Evolutionary conservation across 2,888 invertebrate species (phyloP).

Genomic region (Baronia brevicornis): DNA sequence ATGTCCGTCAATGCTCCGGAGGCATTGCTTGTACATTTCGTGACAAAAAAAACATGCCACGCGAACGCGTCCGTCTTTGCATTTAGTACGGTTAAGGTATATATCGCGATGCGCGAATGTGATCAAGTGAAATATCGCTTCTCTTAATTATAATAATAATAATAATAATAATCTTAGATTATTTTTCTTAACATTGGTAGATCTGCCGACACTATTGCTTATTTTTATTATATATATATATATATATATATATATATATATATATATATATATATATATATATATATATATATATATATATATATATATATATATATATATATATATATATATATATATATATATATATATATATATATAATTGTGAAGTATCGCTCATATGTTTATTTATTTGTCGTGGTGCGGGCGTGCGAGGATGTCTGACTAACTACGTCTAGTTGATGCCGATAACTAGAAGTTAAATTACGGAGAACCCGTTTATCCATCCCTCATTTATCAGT

Average conservation of each 20-base stretch:
- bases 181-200: conserved; percentile 48
- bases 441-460: no score
- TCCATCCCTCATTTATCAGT: no score
- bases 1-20: conserved; percentile 52
- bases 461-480: no score
- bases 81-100: conserved; percentile 49
- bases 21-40: conserved; percentile 58
- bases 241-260: no score
- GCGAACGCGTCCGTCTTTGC: conserved; percentile 39
- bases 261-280: no score
- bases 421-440: no score
- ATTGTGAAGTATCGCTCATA: conserved; percentile 35
- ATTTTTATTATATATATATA: conserved; percentile 42
- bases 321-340: no score
- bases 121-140: conserved; percentile 59
- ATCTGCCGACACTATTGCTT: conserved; percentile 59
- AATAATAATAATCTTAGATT: conserved; percentile 21
- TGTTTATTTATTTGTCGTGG: conserved; percentile 47
- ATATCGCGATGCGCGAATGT: conserved; percentile 52
- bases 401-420: no score
- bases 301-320: no score
- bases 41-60: conserved; percentile 44
- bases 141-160: conserved; percentile 51
- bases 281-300: no score
- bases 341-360: no score